Evolutionary conservation across 92 coral and sea anemone species (phyloP), one percentile per base, ranked within the genome.

Genomic region (Palythoa grandis): DNA sequence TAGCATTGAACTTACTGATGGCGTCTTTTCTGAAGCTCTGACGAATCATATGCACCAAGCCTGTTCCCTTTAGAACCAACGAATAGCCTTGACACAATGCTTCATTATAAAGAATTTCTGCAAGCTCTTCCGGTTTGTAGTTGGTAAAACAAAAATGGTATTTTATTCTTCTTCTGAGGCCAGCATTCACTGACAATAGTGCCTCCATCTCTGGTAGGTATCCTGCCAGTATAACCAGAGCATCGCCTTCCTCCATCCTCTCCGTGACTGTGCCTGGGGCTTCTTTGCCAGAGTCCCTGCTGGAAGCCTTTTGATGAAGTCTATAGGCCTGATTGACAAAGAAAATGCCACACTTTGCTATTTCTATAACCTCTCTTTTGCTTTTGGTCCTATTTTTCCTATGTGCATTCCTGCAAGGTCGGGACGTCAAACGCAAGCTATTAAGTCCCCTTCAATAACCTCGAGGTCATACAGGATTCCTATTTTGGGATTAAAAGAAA

Each of bases 271-370:
- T 74, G 5, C 47, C 60, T 10, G 47, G 16, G 2, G 78, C 60
- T 5, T 74, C 78, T 9, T 14, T 17, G 7, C 58, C 78, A n/a
- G n/a, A 74, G 19, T 74, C 78, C 0, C 13, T 35, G 2, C 22
- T 22, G 17, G 78, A 47, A 7, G n/a, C 78, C 3, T n/a, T 14
- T 3, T 3, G 23, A 48, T 16, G 15, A 15, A 73, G 58, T 3
- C 78, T 6, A 20, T 73, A 73, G 19, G 78, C 78, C 15, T 73
- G 58, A 73, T 73, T 58, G 0, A 73, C 48, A 22, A 73, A 73
- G 2, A 73, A 9, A 3, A 71, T 25, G 0, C n/a, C 53, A 17
- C 38, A n/a, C n/a, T n/a, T n/a, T n/a, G n/a, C n/a, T 1, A 3
- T 60, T 17, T 60, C 74, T 37, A 70, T 17, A 11, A 35, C 74